Evolutionary conservation across 2,113 vertebrate species (phyloP).

Genomic region (Paradisaea rubra): DNA sequence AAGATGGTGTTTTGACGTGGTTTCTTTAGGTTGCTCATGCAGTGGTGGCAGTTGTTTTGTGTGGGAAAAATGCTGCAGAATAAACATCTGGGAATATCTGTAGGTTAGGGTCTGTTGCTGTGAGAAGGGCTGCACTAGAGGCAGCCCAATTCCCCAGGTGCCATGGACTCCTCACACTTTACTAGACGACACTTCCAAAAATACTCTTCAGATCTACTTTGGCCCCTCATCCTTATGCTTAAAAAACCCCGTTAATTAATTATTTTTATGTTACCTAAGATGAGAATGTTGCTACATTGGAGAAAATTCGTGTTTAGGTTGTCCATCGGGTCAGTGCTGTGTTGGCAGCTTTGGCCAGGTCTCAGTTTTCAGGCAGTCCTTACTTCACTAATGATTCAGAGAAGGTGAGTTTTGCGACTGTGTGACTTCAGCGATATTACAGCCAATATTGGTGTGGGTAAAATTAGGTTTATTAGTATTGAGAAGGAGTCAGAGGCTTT

Average conservation of each 20-base stretch:
- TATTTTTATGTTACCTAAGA: background rate
- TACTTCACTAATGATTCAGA: background rate
- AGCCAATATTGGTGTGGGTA: background rate
- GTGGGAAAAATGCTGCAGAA: background rate
- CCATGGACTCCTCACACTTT: background rate
- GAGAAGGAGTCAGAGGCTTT: background rate
- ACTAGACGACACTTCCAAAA: background rate
- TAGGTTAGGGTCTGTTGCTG: background rate
- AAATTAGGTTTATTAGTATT: background rate
- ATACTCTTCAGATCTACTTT: background rate
- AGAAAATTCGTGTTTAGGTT: background rate
- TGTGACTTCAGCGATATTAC: background rate
- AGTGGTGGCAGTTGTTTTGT: background rate
- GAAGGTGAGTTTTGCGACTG: background rate
- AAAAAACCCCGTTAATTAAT: accelerated
- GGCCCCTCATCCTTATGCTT: background rate
- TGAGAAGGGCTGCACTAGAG: background rate
- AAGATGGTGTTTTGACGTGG: accelerated
- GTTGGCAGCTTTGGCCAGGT: background rate
- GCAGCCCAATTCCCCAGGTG: background rate
- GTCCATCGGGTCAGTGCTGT: background rate
- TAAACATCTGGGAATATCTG: background rate
- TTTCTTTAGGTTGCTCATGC: background rate
- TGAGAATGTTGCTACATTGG: background rate
- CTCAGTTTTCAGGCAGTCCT: background rate